Evolutionary conservation across 2,797 vertebrate genomes (phyloP), one percentile per base, ranked within the genome.

Genomic region (Alectoris magna): DNA sequence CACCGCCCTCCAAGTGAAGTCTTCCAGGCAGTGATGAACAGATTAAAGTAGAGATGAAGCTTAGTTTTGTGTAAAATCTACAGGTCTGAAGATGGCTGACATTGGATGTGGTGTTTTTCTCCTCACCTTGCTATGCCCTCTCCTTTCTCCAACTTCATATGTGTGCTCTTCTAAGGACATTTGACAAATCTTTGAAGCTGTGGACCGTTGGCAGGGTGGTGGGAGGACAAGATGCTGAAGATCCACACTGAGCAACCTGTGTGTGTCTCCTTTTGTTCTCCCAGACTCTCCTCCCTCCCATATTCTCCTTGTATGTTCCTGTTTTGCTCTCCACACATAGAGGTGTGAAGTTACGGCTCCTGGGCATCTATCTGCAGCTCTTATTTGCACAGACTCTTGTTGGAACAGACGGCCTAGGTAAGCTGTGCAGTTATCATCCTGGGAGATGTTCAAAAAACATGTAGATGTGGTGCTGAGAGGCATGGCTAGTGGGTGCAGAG

Each of bases 1-100:
- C 27, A 53, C 27, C 10, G 51, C 51, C 51, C 51, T 53, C 27
- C 6, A 15, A 29, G 51, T 53, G 27, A 29, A 53, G 51, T 53
- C 51, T 64, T 64, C 58, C 15, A 6, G 36, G 27, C 0, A 0
- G n/a, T 0, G 1, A 60, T 29, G 18, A 59, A 59, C 4, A 11
- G 14, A n/a, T 72, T 51, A 22, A 66, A 82, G n/a, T 14, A 64
- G 49, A 71, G 21, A 70, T 24, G 39, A 74, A 80, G 11, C 9
- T 67, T 76, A 49, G 10, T 18, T 83, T 16, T 60, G 56, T 19
- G 2, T 41, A 44, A 60, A 51, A 6, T 82, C 46, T 43, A 34
- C 14, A 10, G 19, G 18, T 31, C 43, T 70, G 69, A 73, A 46
- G 21, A 63, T 31, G 36, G 14, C 27, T 80, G 22, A 14, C 27